Evolutionary conservation across 37 sponge, comb jelly and placozoan genomes (phyloP), one percentile per base, ranked within the genome.

Genomic region (Halichondria panicea): DNA sequence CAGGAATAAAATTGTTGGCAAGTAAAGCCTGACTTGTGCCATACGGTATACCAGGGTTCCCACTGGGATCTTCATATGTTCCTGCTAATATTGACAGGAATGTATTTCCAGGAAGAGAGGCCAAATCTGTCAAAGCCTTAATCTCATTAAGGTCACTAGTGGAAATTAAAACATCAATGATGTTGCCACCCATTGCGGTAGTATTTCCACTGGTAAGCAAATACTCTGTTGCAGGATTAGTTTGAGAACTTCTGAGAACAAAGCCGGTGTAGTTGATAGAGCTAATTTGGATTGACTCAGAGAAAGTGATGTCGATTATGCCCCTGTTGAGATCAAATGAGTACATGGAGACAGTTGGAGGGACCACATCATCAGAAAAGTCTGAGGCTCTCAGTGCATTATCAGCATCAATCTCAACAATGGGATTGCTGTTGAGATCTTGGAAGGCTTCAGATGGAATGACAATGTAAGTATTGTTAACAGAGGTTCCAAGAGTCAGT

Each of bases 251-350:
- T 19, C 66, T 61, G 4, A 95, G 21, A 1, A 38, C 45, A 24
- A 91, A 75, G 3, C 74, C 76, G 55, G 79, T 67, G 33, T 59
- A 82, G 39, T 83, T 81, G 28, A 89, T 50, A 9, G 75, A 58
- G 45, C 59, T 50, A 11, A 76, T 73, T 9, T 83, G 63, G 37
- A 95, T 69, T 9, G 96, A 92, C 44, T 95, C 92, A 31, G 92
- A 88, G 61, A 95, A 95, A 2, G 86, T 95, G 27, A 95, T 63
- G 1, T 35, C n/a, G 9, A 95, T 37, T 0, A 75, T 43, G 1
- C 90, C 90, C 18, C 6, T 37, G 69, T 88, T 74, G 0, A 95
- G 81, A 42, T 95, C 92, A 56, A 95, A 76, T 9, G 62, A 52
- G 70, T 79, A 95, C 0, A 30, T 40, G 1, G 55, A 40, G n/a